phyloP scores from a whole-genome alignment of 2,888 invertebrate genomes.

The Callyntrura guangdongensis region DNA sequence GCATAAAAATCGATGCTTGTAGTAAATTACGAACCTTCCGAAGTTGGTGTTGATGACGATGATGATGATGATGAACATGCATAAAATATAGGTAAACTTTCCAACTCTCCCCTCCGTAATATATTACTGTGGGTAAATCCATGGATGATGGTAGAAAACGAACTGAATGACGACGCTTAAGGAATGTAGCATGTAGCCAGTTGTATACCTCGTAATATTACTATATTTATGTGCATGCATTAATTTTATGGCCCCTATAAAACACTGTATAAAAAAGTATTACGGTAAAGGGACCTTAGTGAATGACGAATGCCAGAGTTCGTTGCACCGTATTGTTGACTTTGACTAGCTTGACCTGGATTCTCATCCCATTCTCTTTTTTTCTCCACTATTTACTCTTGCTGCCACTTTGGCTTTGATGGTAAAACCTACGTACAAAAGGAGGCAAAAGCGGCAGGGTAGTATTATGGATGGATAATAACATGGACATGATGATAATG shows the following conservation, averaged over 20 bases:
- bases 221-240: constrained; percentile 65
- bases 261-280: constrained; percentile 73
- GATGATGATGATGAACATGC: constrained; percentile 8
- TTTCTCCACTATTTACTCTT: constrained; percentile 68
- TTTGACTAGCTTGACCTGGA: constrained; percentile 84
- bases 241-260: constrained; percentile 77
- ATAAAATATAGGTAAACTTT: constrained; percentile 65
- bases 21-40: constrained; percentile 19
- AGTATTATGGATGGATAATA: constrained; percentile 60
- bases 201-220: constrained; percentile 24
- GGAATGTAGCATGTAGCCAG: constrained; percentile 9
- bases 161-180: constrained; percentile 17
- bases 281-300: constrained; percentile 77
- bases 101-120: constrained; percentile 55
- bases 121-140: constrained; percentile 61
- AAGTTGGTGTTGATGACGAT: neutral
- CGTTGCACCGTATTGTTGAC: constrained; percentile 84
- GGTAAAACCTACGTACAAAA: constrained; percentile 52
- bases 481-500: constrained; percentile 52
- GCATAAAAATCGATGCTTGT: neutral
- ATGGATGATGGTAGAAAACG: constrained; percentile 28
- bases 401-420: constrained; percentile 32
- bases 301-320: constrained; percentile 82
- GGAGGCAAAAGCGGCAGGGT: constrained; percentile 38
- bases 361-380: constrained; percentile 79